Evolutionary conservation across 2,797 vertebrate species (phyloP).

Genomic region (Pterois miles): DNA sequence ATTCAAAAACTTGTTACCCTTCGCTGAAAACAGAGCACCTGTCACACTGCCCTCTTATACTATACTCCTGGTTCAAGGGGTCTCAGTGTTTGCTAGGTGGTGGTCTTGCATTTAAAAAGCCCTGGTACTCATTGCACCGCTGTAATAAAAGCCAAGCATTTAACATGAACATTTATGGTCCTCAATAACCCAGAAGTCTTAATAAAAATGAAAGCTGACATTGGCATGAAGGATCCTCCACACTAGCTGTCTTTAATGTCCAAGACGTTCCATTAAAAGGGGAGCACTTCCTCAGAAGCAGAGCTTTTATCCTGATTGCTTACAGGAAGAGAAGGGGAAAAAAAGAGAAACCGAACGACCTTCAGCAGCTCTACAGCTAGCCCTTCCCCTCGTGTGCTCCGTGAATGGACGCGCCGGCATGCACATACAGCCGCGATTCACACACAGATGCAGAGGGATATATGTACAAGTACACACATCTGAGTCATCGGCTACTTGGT

Average conservation of each 20-base stretch:
- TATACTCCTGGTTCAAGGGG: constrained; percentile 32
- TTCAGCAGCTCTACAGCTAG: constrained; percentile 77
- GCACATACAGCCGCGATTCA: constrained; percentile 12
- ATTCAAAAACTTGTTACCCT: constrained; percentile 39
- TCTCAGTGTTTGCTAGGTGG: constrained; percentile 56
- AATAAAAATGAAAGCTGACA: constrained; percentile 89
- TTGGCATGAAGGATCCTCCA: constrained; percentile 85
- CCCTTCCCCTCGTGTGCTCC: constrained; percentile 51
- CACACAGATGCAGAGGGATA: constrained; percentile 29
- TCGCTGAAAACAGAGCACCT: constrained; percentile 33
- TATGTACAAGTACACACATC: constrained; percentile 35
- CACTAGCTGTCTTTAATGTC: constrained; percentile 86
- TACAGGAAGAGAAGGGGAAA: constrained; percentile 82
- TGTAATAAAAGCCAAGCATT: constrained; percentile 81
- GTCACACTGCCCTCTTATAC: constrained; percentile 37
- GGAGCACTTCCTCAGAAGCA: constrained; percentile 84
- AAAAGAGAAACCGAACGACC: constrained; percentile 78
- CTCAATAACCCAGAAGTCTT: constrained; percentile 88
- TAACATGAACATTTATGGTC: constrained; percentile 85
- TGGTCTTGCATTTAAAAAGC: constrained; percentile 68
- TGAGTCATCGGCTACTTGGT: constrained; percentile 67
- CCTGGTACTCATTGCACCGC: constrained; percentile 60
- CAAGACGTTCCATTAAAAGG: constrained; percentile 87
- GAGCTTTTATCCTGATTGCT: constrained; percentile 91
- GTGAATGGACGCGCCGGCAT: constrained; percentile 30